These are phyloP conservation scores for Sphaerophoria rueppellii DNA, from an alignment of 2,888 invertebrate species.

Conservation along the genomic window DNA sequence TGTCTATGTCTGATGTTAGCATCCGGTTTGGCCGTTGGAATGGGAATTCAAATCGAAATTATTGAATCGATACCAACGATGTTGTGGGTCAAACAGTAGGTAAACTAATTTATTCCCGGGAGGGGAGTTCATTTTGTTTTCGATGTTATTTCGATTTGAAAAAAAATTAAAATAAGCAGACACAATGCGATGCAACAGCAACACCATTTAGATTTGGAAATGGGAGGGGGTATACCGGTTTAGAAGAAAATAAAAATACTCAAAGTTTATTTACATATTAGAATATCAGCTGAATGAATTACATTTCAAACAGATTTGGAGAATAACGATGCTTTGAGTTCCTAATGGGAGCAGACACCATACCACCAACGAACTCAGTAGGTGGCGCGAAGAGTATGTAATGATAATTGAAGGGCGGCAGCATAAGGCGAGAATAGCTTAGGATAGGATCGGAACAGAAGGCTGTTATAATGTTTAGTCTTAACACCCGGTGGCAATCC, in stretches of 20 bases:
- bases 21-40: constrained; percentile 51
- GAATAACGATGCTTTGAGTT: constrained; percentile 61
- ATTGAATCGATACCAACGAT: constrained; percentile 12
- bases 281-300: constrained; percentile 55
- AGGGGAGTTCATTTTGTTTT: constrained; percentile 30
- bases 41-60: constrained; percentile 22
- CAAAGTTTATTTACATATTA: constrained; percentile 55
- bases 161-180: constrained; percentile 49
- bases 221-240: constrained; percentile 46
- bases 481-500: constrained; percentile 25
- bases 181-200: constrained; percentile 55
- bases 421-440: constrained; percentile 10
- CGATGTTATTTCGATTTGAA: neutral
- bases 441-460: constrained; percentile 50
- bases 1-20: constrained; percentile 45
- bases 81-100: neutral
- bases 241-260: constrained; percentile 23
- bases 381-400: constrained; percentile 51
- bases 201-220: neutral
- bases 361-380: constrained; percentile 53
- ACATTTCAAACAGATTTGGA: constrained; percentile 56
- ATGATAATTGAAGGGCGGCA: constrained; percentile 34
- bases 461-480: constrained; percentile 62
- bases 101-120: constrained; percentile 58
- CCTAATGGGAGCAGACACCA: constrained; percentile 11